Percentiles rank a stretch among this genome's conserved stretches.
Conservation (phyloP, 2,888 invertebrate species). For the Thymelicus sylvestris region DNA sequence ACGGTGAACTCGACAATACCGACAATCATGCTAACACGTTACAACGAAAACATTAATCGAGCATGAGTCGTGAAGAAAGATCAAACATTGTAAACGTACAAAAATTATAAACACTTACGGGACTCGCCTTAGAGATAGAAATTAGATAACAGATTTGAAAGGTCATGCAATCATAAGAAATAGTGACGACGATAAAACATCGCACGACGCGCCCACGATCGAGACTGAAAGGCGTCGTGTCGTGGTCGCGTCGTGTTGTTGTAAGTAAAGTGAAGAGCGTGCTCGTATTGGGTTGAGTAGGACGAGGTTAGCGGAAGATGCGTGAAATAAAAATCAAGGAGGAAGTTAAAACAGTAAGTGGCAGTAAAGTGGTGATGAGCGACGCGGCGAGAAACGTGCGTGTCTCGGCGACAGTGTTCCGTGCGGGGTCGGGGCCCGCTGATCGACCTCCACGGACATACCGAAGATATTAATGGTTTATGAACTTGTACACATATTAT, state of each 20-base stretch:
- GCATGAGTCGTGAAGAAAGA: constrained; percentile 32
- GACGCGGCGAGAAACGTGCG: constrained; percentile 75
- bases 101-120: constrained; percentile 48
- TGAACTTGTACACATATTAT: constrained; percentile 34
- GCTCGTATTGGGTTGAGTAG: constrained; percentile 69
- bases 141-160: constrained; percentile 47
- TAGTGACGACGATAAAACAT: constrained; percentile 45
- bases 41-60: constrained; percentile 13
- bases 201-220: constrained; percentile 47
- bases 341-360: constrained; percentile 78
- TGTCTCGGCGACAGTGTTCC: constrained; percentile 76
- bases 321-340: constrained; percentile 74
- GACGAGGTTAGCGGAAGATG: constrained; percentile 75
- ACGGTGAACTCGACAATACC: constrained; percentile 11
- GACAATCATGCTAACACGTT: constrained; percentile 22
- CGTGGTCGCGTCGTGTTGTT: constrained; percentile 23
- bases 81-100: constrained; percentile 32
- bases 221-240: background rate
- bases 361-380: constrained; percentile 81
- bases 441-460: constrained; percentile 45
- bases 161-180: constrained; percentile 53
- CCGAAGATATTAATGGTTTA: constrained; percentile 34
- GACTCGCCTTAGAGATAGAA: constrained; percentile 52
- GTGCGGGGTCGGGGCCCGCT: constrained; percentile 74
- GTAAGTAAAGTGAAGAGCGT: constrained; percentile 63